phyloP scores from a whole-genome alignment of 2,888 invertebrate genomes.

The Aporophyla lueneburgensis region DNA sequence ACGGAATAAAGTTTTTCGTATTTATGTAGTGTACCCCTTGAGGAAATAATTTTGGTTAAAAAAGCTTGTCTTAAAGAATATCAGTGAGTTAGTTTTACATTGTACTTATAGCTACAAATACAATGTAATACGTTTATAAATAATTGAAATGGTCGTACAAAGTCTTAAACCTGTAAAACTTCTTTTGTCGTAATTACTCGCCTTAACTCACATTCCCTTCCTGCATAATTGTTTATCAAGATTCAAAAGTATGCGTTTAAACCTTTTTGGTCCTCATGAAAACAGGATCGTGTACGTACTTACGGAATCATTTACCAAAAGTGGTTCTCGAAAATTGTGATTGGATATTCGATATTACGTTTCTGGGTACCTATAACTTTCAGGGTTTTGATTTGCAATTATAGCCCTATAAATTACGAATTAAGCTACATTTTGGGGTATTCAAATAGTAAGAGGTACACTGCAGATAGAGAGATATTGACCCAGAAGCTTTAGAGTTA shows the following conservation, averaged over 20 bases:
- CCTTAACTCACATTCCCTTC: constrained; percentile 43
- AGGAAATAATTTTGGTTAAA: not conserved
- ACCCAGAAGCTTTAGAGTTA: not conserved
- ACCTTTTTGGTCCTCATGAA: constrained; percentile 32
- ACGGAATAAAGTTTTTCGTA: no score
- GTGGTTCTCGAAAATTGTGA: constrained; percentile 35
- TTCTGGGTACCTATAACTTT: constrained; percentile 14
- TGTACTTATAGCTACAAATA: constrained; percentile 1
- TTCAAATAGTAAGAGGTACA: not conserved
- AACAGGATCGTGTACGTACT: constrained; percentile 25
- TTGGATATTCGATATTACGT: constrained; percentile 30
- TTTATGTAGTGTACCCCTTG: no score
- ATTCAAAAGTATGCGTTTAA: constrained; percentile 24
- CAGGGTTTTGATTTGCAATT: not conserved
- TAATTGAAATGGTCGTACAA: not conserved
- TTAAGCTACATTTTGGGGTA: not conserved
- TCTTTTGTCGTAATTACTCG: constrained; percentile 45
- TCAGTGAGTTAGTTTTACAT: not conserved
- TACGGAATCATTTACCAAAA: constrained; percentile 49
- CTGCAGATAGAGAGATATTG: not conserved
- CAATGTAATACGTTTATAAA: not conserved
- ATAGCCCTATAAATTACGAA: not conserved
- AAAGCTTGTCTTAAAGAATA: not conserved
- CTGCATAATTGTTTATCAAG: constrained; percentile 53
- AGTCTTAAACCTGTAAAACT: constrained; percentile 22